Evolutionary conservation across 2,113 vertebrate genomes (phyloP).

Genomic region (Caracal caracal): DNA sequence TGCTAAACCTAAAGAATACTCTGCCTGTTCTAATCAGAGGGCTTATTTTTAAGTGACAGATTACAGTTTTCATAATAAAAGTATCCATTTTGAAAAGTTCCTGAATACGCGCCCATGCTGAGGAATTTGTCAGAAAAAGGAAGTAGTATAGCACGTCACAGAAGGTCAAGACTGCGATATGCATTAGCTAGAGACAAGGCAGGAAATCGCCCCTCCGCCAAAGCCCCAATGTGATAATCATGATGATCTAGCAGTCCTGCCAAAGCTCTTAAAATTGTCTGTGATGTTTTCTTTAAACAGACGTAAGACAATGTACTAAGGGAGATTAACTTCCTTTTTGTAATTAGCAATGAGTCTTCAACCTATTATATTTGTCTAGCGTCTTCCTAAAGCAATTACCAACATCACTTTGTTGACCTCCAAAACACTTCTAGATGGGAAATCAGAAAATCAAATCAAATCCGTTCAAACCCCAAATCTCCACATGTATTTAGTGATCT

Average conservation of each 20-base stretch:
- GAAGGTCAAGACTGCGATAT: slow-evolving; percentile 14
- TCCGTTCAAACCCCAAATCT: neutral
- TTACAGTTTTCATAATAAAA: slow-evolving; percentile 25
- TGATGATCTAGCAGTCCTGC: neutral
- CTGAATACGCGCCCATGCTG: neutral
- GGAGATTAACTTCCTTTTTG: slow-evolving; percentile 45
- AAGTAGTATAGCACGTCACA: neutral
- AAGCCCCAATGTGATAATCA: neutral
- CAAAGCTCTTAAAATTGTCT: slow-evolving; percentile 32
- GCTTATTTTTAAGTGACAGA: slow-evolving; percentile 36
- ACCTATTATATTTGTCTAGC: neutral
- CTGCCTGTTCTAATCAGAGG: neutral
- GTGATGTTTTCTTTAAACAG: neutral
- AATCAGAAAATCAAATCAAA: slow-evolving; percentile 25
- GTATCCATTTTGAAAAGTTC: slow-evolving; percentile 32
- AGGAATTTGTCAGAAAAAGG: slow-evolving; percentile 51
- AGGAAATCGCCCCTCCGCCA: neutral
- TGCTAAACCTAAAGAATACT: neutral
- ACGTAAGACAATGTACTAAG: neutral
- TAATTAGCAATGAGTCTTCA: slow-evolving; percentile 37
- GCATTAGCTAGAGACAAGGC: neutral
- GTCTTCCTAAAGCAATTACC: slow-evolving; percentile 30
- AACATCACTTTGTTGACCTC: neutral
- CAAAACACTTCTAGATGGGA: neutral
- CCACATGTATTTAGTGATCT: neutral